Base-by-base conservation (phyloP, 2,888 invertebrate genomes). In the Dusona sp. region DNA sequence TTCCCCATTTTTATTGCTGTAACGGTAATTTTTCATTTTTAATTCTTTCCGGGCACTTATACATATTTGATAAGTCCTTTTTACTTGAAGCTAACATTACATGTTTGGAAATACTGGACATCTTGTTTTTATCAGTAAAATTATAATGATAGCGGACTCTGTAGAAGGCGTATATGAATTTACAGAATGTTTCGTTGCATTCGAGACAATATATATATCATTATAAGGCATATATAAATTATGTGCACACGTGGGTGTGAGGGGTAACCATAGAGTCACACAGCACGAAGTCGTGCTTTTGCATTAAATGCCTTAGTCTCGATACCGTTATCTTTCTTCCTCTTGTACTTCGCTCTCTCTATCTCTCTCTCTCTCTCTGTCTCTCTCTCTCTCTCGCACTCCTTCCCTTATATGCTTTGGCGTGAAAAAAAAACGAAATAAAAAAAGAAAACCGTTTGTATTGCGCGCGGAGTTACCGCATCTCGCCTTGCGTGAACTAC, bases 391-490 rank as follows among this genome's bases (percentile, higher is more conserved):
- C 54, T 64, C 68, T 42, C 45, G 29, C 25, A 70, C 38, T 68
- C 51, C 77, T 64, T 29, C 74, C 29, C 79, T 61, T 78, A 33
- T 65, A 75, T 68, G 85, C 87, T 36, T 65, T 9, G 54, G 75
- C 72, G 83, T 77, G 72, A 87, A 79, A 82, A 85, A 84, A 83
- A 83, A 72, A 80, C 45, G 36, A 42, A 29, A 77, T 48, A 81
- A 65, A 84, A 84, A 65, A 84, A 68, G 65, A 65, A 77, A 72
- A 81, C 75, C 81, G 83, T 88, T 79, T 75, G 88, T 85, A 86
- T 87, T 86, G 84, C 81, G 78, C 84, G 70, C 85, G 72, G 80
- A 86, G 87, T 87, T 87, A 85, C 85, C 79, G 85, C 87, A 87
- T 88, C 88, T 87, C 81, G 72, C 70, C 87, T 70, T 72, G 82